Conservation (phyloP, 2,113 vertebrate genomes). For the Macquaria ambigua region DNA sequence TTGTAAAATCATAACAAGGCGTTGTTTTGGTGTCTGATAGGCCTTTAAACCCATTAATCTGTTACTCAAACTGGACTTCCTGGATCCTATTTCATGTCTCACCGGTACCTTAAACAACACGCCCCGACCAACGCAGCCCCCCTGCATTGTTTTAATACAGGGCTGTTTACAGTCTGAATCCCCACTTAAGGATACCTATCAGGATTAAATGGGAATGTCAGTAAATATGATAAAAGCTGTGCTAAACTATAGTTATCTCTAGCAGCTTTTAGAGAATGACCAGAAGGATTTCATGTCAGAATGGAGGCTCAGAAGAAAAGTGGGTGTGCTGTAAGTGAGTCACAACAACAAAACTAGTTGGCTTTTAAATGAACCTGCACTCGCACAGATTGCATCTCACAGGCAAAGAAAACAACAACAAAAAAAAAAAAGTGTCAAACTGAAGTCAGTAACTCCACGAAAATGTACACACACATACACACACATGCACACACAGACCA, state of each 20-base stretch:
- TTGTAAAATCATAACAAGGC: background rate
- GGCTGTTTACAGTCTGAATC: background rate
- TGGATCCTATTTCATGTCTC: background rate
- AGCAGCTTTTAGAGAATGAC: too few relatives aligned
- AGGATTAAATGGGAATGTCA: background rate
- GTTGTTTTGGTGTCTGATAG: background rate
- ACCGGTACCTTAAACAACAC: background rate
- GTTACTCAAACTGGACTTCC: background rate
- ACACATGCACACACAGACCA: conserved; percentile 45
- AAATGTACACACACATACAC: conserved; percentile 7
- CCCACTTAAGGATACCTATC: conserved; percentile 3
- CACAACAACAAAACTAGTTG: conserved; percentile 4
- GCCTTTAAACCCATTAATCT: background rate
- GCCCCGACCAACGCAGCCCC: too few relatives aligned
- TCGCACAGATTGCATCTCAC: conserved; percentile 51
- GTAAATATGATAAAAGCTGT: conserved; percentile 26
- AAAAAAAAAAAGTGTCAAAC: conserved; percentile 43
- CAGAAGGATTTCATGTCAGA: background rate
- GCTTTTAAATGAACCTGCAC: conserved; percentile 43
- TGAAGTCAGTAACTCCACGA: conserved; percentile 38
- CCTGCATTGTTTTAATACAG: background rate
- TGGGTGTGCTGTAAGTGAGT: conserved; percentile 6
- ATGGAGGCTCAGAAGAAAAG: conserved; percentile 12
- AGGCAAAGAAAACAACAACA: background rate
- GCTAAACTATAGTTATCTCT: background rate